Percentiles rank a stretch among this genome's conserved stretches.
Conservation (phyloP, 2,888 invertebrate genomes). For the Plebejus anna region DNA sequence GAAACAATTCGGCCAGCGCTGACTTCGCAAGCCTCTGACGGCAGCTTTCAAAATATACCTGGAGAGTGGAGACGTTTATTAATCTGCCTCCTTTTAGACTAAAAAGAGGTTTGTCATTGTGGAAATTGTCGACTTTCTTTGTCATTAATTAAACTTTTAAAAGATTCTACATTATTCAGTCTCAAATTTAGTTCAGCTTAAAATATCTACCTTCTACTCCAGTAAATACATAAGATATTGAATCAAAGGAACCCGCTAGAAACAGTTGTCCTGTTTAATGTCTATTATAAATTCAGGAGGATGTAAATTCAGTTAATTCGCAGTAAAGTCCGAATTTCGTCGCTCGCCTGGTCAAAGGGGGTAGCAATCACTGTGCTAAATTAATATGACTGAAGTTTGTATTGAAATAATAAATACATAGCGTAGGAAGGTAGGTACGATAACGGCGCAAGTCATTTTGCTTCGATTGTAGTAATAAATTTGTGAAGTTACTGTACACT, state of each 20-base stretch:
- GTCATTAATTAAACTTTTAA: background rate
- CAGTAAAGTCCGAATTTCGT: slow-evolving; percentile 1
- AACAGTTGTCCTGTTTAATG: background rate
- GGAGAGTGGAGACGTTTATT: background rate
- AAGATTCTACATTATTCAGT: too few species aligned
- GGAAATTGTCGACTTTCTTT: background rate
- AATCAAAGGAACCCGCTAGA: background rate
- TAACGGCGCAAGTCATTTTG: too few species aligned
- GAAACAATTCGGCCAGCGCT: slow-evolving; percentile 7
- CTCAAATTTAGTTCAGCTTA: too few species aligned
- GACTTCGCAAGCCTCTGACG: background rate
- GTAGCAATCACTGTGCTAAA: slow-evolving; percentile 4
- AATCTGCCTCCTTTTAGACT: background rate
- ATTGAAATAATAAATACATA: background rate
- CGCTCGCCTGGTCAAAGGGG: slow-evolving; percentile 1
- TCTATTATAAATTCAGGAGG: background rate
- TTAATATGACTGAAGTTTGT: background rate
- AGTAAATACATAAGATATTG: background rate
- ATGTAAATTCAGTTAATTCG: slow-evolving; percentile 16
- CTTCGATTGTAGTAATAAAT: too few species aligned
- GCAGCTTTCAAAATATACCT: slow-evolving; percentile 13
- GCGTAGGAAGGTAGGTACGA: background rate
- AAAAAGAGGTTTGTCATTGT: background rate
- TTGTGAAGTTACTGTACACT: too few species aligned
- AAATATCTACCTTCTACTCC: too few species aligned